Conservation (phyloP, 2,888 invertebrate genomes). For the Xylota sylvarum region DNA sequence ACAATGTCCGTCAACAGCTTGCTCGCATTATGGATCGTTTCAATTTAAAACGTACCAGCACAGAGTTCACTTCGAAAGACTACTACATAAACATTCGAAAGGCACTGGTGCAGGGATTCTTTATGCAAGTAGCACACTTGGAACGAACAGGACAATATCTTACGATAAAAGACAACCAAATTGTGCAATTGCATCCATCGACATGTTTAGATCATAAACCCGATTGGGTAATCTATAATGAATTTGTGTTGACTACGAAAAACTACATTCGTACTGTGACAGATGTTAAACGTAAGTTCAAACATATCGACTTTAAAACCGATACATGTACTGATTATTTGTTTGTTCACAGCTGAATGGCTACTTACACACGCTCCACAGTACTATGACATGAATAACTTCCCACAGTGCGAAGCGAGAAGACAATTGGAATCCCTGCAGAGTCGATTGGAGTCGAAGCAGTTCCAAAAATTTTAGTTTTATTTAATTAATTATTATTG, state of each 20-base stretch:
- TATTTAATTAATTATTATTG: conserved; percentile 19
- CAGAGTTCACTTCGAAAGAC: conserved; percentile 99
- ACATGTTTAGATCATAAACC: conserved; percentile 99
- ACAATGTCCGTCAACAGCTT: conserved; percentile 98
- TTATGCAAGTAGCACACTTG: conserved; percentile 99
- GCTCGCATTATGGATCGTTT: conserved; percentile 99
- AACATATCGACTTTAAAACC: background rate
- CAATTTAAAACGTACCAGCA: conserved; percentile 95
- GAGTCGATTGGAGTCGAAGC: conserved; percentile 93
- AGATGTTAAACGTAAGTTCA: conserved; percentile 97
- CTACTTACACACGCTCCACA: conserved; percentile 97
- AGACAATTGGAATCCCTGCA: conserved; percentile 95
- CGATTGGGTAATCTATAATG: conserved; percentile 99
- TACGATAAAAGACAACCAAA: conserved; percentile 99
- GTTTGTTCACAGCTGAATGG: conserved; percentile 91
- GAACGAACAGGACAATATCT: conserved; percentile 99
- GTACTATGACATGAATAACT: conserved; percentile 99
- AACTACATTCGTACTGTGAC: conserved; percentile 99
- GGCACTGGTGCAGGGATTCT: conserved; percentile 99
- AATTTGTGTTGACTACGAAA: conserved; percentile 99
- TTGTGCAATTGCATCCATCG: conserved; percentile 99
- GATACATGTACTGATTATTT: background rate
- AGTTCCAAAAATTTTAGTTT: conserved; percentile 93
- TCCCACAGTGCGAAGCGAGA: conserved; percentile 98
- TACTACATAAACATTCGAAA: conserved; percentile 99